Base-by-base conservation (phyloP, 37 sponge, comb jelly and placozoan genomes). In the Geodia barretti region DNA sequence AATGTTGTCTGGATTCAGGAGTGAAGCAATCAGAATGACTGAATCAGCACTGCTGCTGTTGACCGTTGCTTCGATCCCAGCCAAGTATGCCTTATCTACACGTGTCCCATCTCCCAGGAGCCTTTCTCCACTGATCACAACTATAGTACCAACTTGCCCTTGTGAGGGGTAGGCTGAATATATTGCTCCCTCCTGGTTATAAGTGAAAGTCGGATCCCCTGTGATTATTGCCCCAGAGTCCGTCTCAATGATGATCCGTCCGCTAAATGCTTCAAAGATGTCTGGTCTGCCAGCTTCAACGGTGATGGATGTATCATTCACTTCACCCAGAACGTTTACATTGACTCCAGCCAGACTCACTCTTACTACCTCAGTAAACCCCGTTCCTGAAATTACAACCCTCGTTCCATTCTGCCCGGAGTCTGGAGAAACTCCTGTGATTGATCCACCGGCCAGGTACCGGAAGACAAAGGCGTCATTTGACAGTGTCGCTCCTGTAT, bases 81-180 rank as follows among this genome's bases (percentile, higher is more conserved):
- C 84, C n/a, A 92, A 68, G 32, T 30, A 40, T 14, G 70, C 92
- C 42, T 23, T 61, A 19, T 60, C 23, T 1, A 87, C 14, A 0
- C 4, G 8, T 26, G 34, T 61, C 1, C 95, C 91, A 5, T 86
- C 91, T 31, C 95, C 95, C 34, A 83, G 34, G 23, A 94, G 71
- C 25, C 70, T 2, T 34, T 68, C 64, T 21, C 95, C 95, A 30
- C 26, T 70, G 5, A 94, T 83, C 1, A 64, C 37, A 0, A 87
- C 79, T 0, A n/a, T 21, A 1, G 95, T 94, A 1, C 83, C 79
- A 54, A 60, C 75, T 75, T 90, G 95, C 24, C 95, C 95, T 41
- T 47, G 60, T 28, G 74, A 19, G 1, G 95, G 95, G 9, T 60
- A 62, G n/a, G 90, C 74, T 0, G 58, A 37, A 42, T 64, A 62